Evolutionary conservation across 2,113 vertebrate species (phyloP), one percentile per base, ranked within the genome.

Genomic region (Scomber japonicus): DNA sequence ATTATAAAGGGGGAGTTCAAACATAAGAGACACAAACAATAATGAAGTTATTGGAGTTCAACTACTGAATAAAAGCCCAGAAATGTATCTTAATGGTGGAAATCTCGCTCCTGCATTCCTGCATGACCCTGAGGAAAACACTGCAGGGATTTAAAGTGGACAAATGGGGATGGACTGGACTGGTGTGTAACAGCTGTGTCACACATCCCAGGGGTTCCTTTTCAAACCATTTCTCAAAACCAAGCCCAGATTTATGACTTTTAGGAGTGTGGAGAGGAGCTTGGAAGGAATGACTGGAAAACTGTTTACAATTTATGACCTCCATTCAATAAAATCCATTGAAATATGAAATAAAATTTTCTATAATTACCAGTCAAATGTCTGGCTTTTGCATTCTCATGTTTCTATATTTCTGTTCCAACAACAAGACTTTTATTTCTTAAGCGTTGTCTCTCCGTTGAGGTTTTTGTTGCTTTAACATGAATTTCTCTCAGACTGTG

Each of bases 21-120:
- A 11, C 14, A 21, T 17, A 21, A 71, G 16, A 68, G 45, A 35
- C 17, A 14, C 0, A 10, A 19, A 63, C 27, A 46, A 35, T 56
- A 21, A 2, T 65, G 0, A 46, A 63, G 19, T 64, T n/a, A 71
- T 14, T 4, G 66, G 27, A n/a, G 46, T 81, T 75, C 80, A 48
- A 31, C 54, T 40, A 80, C 40, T 40, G 77, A 69, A 54, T 21
- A 49, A 87, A 82, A 71, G 31, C 11, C 15, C 15, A 24, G 6
- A 67, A 56, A 45, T 7, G 2, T 11, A 19, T 30, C 14, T 6
- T 4, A 8, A 16, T 11, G 60, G 3, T 55, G 15, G 21, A 59
- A 78, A 68, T 75, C 56, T 10, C 3, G 61, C 12, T 59, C 9
- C 27, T 50, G 35, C 35, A 31, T 44, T 40, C 35, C 35, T 40